Percentiles rank a stretch among this genome's conserved stretches.
phyloP scores from a whole-genome alignment of 2,113 vertebrate species.

The Trichomycterus rosablanca region DNA sequence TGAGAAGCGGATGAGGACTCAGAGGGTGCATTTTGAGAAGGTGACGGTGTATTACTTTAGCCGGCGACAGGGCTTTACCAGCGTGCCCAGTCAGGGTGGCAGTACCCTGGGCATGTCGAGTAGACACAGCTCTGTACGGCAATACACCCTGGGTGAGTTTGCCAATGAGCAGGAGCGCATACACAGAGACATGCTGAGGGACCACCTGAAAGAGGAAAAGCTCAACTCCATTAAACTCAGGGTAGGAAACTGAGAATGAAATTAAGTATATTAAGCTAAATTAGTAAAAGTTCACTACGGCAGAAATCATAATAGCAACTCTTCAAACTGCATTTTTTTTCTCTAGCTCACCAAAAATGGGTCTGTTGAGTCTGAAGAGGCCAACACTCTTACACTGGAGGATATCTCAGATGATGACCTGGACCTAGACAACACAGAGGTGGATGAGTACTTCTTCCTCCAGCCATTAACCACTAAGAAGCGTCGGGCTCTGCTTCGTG shows the following conservation, averaged over 20 bases:
- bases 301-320: no score
- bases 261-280: no score
- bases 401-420: constrained; percentile 98
- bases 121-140: constrained; percentile 88
- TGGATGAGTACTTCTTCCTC: constrained; percentile 97
- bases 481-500: constrained; percentile 82
- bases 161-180: constrained; percentile 90
- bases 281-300: neutral
- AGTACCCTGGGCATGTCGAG: constrained; percentile 97
- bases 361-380: constrained; percentile 91
- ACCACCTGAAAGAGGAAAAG: constrained; percentile 94
- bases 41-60: constrained; percentile 98
- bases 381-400: constrained; percentile 85
- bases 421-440: constrained; percentile 96
- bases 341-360: constrained; percentile 91
- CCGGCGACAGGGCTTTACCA: constrained; percentile 94
- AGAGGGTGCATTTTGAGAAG: constrained; percentile 95
- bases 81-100: constrained; percentile 95
- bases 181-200: constrained; percentile 90
- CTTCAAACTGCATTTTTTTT: constrained; percentile 25
- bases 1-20: constrained; percentile 87
- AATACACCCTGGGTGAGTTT: constrained; percentile 92
- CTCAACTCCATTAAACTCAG: constrained; percentile 91
- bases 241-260: constrained; percentile 62
- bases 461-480: constrained; percentile 96